A percentile compares a stretch with the other conserved stretches of the same genome.
These are phyloP conservation scores for Sphenopsis melanotis DNA, from an alignment of 2,797 vertebrate genomes.

Conservation along the genomic window DNA sequence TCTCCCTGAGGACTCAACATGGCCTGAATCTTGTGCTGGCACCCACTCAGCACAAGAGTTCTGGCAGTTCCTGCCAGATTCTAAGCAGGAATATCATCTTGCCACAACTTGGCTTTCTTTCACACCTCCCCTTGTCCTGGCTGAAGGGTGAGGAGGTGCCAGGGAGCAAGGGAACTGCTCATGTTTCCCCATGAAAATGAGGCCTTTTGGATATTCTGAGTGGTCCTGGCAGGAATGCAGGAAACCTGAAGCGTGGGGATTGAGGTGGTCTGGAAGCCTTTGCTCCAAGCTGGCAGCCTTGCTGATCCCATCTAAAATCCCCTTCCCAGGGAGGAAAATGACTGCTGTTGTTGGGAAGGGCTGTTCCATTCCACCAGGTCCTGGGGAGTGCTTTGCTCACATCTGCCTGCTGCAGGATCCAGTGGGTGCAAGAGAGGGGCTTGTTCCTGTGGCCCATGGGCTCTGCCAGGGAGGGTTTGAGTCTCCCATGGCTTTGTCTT, in stretches of 20 bases:
- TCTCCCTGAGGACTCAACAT: not conserved
- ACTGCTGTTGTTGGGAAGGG: not conserved
- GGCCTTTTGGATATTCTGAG: not conserved
- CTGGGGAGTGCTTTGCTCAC: not conserved
- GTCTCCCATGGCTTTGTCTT: not conserved
- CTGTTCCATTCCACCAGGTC: not conserved
- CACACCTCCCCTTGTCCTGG: not conserved
- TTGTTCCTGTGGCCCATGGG: not conserved
- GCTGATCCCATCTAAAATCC: not conserved
- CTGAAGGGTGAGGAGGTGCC: accelerated
- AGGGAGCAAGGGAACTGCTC: not conserved
- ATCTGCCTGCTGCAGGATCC: not conserved
- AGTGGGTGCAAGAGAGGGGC: not conserved
- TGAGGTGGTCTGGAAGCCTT: not conserved
- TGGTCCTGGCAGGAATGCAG: not conserved
- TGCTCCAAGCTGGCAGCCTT: not conserved
- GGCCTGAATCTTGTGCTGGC: not conserved
- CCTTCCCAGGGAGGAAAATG: not conserved
- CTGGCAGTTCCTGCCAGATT: not conserved
- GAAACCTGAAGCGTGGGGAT: not conserved
- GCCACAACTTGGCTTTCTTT: not conserved
- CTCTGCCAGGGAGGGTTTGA: not conserved
- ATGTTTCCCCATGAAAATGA: not conserved
- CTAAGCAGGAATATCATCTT: not conserved
- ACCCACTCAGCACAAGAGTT: not conserved